Conservation (phyloP, 2,113 vertebrate species). For the Aegithalos caudatus region DNA sequence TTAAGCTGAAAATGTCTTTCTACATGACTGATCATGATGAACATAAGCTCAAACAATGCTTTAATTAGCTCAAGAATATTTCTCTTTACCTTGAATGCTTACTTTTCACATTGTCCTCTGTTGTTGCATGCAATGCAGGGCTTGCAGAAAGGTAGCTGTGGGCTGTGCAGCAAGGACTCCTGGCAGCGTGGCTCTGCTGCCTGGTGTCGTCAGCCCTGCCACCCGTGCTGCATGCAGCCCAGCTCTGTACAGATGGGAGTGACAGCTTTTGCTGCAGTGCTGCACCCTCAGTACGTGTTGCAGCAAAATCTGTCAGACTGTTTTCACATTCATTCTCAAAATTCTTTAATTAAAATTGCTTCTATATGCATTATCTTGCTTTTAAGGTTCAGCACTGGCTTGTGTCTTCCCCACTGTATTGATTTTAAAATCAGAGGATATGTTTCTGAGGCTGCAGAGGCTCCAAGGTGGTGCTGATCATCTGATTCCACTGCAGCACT, state of each 20-base stretch:
- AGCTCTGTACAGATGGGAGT: background rate
- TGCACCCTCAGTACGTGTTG: background rate
- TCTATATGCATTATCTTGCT: background rate
- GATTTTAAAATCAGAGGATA: background rate
- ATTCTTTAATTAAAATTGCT: background rate
- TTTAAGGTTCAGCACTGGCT: background rate
- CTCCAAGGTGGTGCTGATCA: conserved; percentile 30
- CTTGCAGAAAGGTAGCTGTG: background rate
- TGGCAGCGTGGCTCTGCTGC: background rate
- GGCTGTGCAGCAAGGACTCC: background rate
- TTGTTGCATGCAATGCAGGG: background rate
- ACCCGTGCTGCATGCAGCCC: background rate
- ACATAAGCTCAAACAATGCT: background rate
- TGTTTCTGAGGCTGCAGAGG: conserved; percentile 22
- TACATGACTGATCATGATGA: background rate
- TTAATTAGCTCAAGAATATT: background rate
- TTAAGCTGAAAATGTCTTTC: background rate
- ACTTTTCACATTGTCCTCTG: background rate
- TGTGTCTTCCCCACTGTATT: background rate
- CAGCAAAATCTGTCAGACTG: background rate
- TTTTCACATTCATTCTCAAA: background rate
- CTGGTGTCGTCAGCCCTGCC: background rate
- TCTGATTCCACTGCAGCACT: conserved; percentile 67
- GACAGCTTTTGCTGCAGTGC: conserved; percentile 65
- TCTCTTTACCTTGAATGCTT: background rate